A percentile compares a stretch with the other conserved stretches of the same genome.
Evolutionary conservation across 2,113 vertebrate genomes (phyloP).

Genomic region (Saimiri boliviensis): DNA sequence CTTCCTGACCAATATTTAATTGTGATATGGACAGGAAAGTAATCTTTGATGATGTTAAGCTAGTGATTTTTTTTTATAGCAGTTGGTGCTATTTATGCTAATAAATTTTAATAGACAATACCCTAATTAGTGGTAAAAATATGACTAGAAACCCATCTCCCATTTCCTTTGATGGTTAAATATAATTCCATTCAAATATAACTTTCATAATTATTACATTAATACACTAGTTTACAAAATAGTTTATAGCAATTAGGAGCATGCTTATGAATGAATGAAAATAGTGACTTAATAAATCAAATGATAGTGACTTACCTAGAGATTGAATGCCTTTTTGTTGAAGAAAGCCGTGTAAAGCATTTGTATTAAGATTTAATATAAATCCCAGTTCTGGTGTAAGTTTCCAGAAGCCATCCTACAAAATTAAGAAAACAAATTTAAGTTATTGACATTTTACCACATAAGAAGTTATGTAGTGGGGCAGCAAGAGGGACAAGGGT

Average conservation of each 20-base stretch:
- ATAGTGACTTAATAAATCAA: constrained; percentile 37
- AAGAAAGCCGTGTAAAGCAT: constrained; percentile 85
- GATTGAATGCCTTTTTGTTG: constrained; percentile 89
- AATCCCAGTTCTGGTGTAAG: constrained; percentile 83
- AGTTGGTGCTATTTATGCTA: background rate
- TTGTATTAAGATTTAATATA: constrained; percentile 82
- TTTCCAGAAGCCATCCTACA: constrained; percentile 91
- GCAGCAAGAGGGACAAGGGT: too few species aligned
- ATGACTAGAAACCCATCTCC: background rate
- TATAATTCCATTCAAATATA: constrained; percentile 2
- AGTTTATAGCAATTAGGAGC: background rate
- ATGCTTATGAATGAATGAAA: constrained; percentile 41
- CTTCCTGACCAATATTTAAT: background rate
- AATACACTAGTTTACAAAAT: constrained; percentile 3
- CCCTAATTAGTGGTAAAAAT: background rate
- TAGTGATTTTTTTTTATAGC: background rate
- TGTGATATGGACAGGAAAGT: background rate
- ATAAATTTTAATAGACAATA: background rate
- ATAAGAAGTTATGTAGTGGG: background rate
- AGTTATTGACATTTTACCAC: background rate
- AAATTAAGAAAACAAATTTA: constrained; percentile 62
- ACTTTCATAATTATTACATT: background rate
- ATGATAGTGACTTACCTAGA: constrained; percentile 83
- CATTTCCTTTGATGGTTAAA: constrained; percentile 4
- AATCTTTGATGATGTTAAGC: background rate